phyloP scores from a whole-genome alignment of 2,888 invertebrate genomes.

The Agonopterix subpropinquella region DNA sequence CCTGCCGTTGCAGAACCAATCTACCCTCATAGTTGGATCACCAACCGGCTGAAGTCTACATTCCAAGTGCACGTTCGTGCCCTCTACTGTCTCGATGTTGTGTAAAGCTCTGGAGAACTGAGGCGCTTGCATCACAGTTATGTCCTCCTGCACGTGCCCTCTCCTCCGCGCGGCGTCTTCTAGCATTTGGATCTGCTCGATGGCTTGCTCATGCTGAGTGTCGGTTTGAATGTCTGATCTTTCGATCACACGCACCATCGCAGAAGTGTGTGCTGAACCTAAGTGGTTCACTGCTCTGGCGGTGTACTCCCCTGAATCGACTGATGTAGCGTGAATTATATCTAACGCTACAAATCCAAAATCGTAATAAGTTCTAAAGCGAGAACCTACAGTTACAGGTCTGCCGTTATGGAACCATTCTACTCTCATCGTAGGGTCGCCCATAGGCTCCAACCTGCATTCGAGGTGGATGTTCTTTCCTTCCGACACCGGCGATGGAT shows the following conservation, averaged over 20 bases:
- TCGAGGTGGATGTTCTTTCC: conserved; percentile 94
- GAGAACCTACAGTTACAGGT: conserved; percentile 90
- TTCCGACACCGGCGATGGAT: conserved; percentile 89
- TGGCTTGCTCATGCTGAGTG: conserved; percentile 92
- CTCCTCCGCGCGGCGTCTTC: conserved; percentile 86
- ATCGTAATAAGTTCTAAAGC: conserved; percentile 96
- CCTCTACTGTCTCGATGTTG: conserved; percentile 92
- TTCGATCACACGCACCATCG: conserved; percentile 90
- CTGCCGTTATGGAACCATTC: conserved; percentile 97
- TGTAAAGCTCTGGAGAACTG: conserved; percentile 91
- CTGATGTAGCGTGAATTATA: conserved; percentile 93
- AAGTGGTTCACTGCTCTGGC: conserved; percentile 94
- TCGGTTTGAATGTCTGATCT: conserved; percentile 90
- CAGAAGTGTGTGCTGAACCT: conserved; percentile 93
- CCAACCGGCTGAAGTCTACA: conserved; percentile 93
- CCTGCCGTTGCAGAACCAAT: conserved; percentile 97
- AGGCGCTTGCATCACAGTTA: conserved; percentile 88
- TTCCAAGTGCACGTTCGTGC: conserved; percentile 94
- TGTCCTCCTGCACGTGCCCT: conserved; percentile 85
- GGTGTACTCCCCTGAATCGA: conserved; percentile 97
- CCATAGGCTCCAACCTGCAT: conserved; percentile 95
- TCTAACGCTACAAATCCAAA: conserved; percentile 98
- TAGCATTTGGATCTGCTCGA: conserved; percentile 93
- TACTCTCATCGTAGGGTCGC: conserved; percentile 96
- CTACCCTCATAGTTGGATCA: conserved; percentile 93